Percentiles rank a stretch among this genome's conserved stretches.
Evolutionary conservation across 2,113 vertebrate genomes (phyloP).

Genomic region (Campylomormyrus numenius): DNA sequence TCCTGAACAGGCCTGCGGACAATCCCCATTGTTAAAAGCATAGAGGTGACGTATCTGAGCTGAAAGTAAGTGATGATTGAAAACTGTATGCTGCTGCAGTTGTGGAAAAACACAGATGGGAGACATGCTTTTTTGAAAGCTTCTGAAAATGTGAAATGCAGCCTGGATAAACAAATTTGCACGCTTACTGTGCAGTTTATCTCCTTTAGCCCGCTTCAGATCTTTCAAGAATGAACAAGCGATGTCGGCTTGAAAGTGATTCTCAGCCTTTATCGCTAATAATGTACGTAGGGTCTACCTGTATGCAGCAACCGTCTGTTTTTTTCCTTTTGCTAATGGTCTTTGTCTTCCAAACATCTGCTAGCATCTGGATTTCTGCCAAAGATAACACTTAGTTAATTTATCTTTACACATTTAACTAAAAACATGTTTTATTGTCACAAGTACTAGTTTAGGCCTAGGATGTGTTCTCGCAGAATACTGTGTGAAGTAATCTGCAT

Average conservation of each 20-base stretch:
- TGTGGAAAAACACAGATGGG: neutral
- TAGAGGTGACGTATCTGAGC: neutral
- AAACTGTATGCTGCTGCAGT: neutral
- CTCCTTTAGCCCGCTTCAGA: neutral
- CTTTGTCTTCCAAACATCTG: neutral
- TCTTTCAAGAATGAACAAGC: neutral
- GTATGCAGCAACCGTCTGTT: no score
- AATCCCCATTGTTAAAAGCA: neutral
- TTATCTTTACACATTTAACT: neutral
- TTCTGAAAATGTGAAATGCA: neutral
- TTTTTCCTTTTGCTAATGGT: neutral
- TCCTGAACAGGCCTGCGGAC: neutral
- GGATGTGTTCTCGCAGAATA: neutral
- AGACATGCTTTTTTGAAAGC: neutral
- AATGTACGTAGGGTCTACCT: neutral
- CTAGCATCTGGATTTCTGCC: neutral
- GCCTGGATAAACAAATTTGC: neutral
- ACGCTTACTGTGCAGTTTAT: neutral
- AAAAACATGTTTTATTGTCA: neutral
- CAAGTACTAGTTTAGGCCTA: neutral
- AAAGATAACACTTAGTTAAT: neutral
- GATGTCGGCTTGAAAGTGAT: neutral
- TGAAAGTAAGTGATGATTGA: neutral
- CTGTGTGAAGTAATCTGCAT: neutral
- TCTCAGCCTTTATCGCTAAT: neutral